These are phyloP conservation scores for Paguma larvata DNA, from an alignment of 2,797 vertebrate species.

Conservation along the genomic window DNA sequence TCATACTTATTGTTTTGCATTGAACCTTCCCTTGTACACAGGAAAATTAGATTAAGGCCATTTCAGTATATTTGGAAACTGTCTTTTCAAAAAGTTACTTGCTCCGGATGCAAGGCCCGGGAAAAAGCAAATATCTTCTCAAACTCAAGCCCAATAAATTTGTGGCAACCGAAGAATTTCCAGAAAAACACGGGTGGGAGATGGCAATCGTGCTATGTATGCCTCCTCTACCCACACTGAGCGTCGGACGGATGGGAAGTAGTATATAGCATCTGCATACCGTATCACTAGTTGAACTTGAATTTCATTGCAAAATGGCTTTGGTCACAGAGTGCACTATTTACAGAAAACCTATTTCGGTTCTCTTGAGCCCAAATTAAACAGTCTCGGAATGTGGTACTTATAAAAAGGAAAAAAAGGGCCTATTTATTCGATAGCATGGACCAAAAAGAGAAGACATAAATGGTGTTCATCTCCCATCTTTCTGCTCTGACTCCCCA, in stretches of 20 bases:
- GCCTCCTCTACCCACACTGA: too few relatives aligned
- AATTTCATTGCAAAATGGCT: neutral
- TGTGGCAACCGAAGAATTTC: neutral
- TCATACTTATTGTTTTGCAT: conserved; percentile 45
- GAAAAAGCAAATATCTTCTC: conserved; percentile 46
- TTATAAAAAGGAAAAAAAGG: neutral
- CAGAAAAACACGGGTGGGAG: neutral
- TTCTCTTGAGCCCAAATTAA: conserved; percentile 14
- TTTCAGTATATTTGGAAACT: conserved; percentile 34
- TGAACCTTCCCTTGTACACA: conserved; percentile 23
- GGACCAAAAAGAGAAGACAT: neutral
- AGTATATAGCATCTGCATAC: neutral
- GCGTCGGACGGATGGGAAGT: neutral
- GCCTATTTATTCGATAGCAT: neutral
- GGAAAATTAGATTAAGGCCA: conserved; percentile 55
- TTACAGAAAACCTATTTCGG: neutral
- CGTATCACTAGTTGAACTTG: neutral
- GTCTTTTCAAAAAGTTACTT: conserved; percentile 16
- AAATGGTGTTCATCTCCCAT: neutral
- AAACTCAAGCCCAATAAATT: neutral
- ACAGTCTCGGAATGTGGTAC: neutral
- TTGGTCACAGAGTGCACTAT: neutral
- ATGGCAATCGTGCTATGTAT: neutral
- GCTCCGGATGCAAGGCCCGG: neutral
- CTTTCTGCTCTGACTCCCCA: neutral